These are phyloP conservation scores for Caenorhabditis becei DNA, from an alignment of 2,888 invertebrate genomes.

Conservation along the genomic window DNA sequence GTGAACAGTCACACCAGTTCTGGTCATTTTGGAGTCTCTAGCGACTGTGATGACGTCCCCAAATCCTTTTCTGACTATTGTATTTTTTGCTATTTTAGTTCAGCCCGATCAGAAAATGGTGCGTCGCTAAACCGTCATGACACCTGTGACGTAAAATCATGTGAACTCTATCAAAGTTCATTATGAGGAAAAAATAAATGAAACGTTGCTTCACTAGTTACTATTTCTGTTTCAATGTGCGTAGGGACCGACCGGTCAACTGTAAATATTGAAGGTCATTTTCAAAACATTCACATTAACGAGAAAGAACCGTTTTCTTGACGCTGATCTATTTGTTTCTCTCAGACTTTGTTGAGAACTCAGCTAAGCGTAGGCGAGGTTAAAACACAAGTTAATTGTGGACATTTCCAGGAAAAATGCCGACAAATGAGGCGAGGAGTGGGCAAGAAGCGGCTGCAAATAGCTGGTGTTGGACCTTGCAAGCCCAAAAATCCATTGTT, in stretches of 20 bases:
- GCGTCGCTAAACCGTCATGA: constrained; percentile 19
- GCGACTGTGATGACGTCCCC: constrained; percentile 18
- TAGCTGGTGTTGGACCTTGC: constrained; percentile 66
- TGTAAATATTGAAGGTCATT: too few species aligned
- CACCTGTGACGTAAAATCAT: constrained; percentile 38
- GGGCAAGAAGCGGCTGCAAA: constrained; percentile 60
- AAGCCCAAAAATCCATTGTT: constrained; percentile 61
- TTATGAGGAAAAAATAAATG: too few species aligned
- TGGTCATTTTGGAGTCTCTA: constrained; percentile 10
- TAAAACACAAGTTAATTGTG: background rate
- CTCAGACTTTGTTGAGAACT: too few species aligned
- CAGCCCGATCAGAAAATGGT: constrained; percentile 21
- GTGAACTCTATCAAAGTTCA: constrained; percentile 26
- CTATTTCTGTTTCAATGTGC: too few species aligned
- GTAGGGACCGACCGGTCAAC: too few species aligned
- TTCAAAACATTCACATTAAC: too few species aligned
- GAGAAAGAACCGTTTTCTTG: too few species aligned
- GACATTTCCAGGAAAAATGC: constrained; percentile 60
- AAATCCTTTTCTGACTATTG: constrained; percentile 18
- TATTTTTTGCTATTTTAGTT: constrained; percentile 21
- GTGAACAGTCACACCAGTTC: constrained; percentile 11
- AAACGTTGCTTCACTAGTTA: too few species aligned
- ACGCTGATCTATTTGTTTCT: background rate
- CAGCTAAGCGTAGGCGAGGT: background rate
- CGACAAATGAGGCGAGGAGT: constrained; percentile 58